Conservation (phyloP, 2,888 invertebrate genomes). For the Harpalus rubripes region DNA sequence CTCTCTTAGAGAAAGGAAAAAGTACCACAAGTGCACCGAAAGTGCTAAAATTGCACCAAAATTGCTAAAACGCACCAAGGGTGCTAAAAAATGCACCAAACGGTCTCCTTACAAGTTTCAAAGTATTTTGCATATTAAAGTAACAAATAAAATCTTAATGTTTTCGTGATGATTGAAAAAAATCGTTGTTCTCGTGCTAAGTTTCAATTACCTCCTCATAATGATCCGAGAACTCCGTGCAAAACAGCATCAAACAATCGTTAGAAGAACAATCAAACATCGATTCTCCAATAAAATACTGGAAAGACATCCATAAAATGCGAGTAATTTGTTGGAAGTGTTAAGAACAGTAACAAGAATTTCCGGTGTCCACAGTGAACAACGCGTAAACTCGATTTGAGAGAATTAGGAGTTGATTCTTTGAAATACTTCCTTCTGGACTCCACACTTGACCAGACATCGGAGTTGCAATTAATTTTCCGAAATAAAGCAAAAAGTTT, state of each 20-base stretch:
- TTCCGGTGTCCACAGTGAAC: constrained; percentile 32
- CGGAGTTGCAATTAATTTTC: constrained; percentile 31
- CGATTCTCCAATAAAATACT: constrained; percentile 13
- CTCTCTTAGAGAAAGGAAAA: too few species aligned
- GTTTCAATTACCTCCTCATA: neutral
- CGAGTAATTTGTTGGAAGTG: constrained; percentile 32
- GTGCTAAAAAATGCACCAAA: too few species aligned
- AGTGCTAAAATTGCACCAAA: too few species aligned
- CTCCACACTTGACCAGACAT: constrained; percentile 23
- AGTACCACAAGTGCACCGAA: too few species aligned
- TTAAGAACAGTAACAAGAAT: constrained; percentile 49
- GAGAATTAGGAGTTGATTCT: constrained; percentile 44
- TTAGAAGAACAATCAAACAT: constrained; percentile 23
- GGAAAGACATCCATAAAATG: constrained; percentile 43
- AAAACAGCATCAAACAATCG: constrained; percentile 4
- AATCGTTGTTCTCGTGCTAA: neutral
- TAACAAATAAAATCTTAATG: too few species aligned
- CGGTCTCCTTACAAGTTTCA: too few species aligned
- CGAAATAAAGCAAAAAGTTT: constrained; percentile 17
- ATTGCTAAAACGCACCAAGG: too few species aligned
- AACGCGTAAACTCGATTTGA: constrained; percentile 46
- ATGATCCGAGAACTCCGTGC: neutral
- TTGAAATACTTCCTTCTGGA: constrained; percentile 24
- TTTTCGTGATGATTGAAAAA: too few species aligned
- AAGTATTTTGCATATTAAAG: too few species aligned